phyloP scores from a whole-genome alignment of 92 coral and sea anemone species.

The Parazoanthus swiftii region DNA sequence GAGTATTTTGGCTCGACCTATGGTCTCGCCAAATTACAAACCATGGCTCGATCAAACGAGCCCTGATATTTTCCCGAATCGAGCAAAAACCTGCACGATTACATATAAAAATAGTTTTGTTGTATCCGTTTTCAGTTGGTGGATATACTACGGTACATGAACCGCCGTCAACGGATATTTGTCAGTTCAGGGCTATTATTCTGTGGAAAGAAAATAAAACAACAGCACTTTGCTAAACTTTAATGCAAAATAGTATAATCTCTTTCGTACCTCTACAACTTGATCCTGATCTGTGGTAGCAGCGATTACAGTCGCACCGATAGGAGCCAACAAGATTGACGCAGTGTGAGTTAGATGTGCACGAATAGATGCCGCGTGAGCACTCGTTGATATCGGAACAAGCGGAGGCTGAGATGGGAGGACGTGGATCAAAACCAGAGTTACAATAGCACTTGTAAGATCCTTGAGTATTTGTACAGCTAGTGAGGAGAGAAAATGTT shows the following conservation, averaged over 20 bases:
- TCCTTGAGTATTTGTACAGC: conserved; percentile 48
- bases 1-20: no score
- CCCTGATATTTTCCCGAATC: no score
- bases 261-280: conserved; percentile 18
- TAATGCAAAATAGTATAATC: neutral
- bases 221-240: neutral
- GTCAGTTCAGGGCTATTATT: no score
- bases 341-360: conserved; percentile 32
- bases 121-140: no score
- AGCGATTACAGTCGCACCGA: conserved; percentile 40
- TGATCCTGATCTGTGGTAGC: conserved; percentile 21
- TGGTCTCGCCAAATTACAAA: no score
- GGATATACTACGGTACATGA: no score
- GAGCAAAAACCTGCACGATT: no score
- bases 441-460: conserved; percentile 47
- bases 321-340: conserved; percentile 27
- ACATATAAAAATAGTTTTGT: no score
- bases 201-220: no score
- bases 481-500: conserved; percentile 2
- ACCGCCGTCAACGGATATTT: no score
- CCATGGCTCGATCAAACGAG: no score
- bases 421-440: conserved; percentile 33
- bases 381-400: conserved; percentile 59
- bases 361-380: conserved; percentile 4
- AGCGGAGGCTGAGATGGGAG: neutral